Evolutionary conservation across 2,888 invertebrate species (phyloP), one percentile per base, ranked within the genome.

Genomic region (Abscondita cerata): DNA sequence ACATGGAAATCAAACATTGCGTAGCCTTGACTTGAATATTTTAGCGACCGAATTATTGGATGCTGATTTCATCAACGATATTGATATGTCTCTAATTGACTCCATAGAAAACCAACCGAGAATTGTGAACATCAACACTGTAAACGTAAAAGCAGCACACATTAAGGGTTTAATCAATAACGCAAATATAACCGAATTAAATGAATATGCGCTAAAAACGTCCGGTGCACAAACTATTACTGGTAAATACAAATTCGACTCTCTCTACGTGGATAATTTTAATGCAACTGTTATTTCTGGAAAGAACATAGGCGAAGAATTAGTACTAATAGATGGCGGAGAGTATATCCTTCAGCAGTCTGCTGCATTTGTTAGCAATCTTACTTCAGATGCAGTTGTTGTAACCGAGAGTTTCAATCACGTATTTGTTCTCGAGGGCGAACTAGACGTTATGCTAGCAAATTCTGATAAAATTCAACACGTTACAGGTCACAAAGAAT

Each of bases 151-250:
- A 56, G 75, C 83, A 19, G 67, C 85, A 9, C 69, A 75, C 11
- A 73, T 86, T 11, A 72, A 72, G 1, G 83, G 83, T n/a, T 76
- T 73, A 9, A 71, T 87, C 0, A 87, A 87, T 72, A 78, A 80
- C 8, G 71, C 82, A 2, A 75, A 77, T 54, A 77, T 86, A 67
- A 66, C 73, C 0, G 73, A 80, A 8, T 71, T 87, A 20, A 62
- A 81, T 18, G 75, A 81, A 52, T 79, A 82, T 64, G 78, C 82
- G 0, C 72, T 88, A 9, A 84, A 80, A 73, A 80, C 78, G 15
- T 67, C 68, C 1, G 85, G 83, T 1, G 71, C 83, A 68, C 87
- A 87, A 75, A 67, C 70, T 48, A 72, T 87, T 2, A 80, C 75
- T 12, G 76, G 77, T 70, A 70, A 72, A 6, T 77, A 75, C 56